Conservation (phyloP, 2,113 vertebrate genomes). For the Grallaria varia region DNA sequence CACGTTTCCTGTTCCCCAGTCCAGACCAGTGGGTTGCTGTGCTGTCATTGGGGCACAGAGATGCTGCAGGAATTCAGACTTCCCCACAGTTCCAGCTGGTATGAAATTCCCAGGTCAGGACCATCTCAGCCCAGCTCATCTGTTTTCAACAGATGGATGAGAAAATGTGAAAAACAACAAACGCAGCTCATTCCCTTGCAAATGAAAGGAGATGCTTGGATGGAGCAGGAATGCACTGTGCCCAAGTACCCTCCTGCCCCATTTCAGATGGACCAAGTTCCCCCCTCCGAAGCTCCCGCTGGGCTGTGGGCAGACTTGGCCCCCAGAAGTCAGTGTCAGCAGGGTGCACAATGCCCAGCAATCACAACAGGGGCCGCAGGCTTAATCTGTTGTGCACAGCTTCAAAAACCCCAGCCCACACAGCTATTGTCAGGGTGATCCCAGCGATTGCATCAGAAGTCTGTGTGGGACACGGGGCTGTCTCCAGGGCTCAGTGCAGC, state of each 20-base stretch:
- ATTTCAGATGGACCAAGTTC: not conserved
- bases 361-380: not conserved
- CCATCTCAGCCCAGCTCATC: not conserved
- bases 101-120: not conserved
- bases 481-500: not conserved
- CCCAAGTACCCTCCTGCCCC: not conserved
- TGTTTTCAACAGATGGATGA: not conserved
- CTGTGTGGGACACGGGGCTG: not conserved
- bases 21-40: not conserved
- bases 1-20: not conserved
- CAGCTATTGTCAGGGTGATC: constrained; percentile 34
- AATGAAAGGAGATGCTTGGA: not conserved
- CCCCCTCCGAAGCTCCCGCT: not conserved
- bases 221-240: not conserved
- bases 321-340: not conserved
- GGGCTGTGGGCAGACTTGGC: not conserved
- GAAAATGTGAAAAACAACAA: not conserved
- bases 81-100: not conserved
- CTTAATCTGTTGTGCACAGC: not conserved
- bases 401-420: not conserved
- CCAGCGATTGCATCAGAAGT: not conserved
- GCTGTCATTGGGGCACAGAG: not conserved
- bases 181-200: not conserved
- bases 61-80: not conserved
- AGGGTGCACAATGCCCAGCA: not conserved